phyloP scores from a whole-genome alignment of 2,113 vertebrate species.

The Crotophaga sulcirostris region DNA sequence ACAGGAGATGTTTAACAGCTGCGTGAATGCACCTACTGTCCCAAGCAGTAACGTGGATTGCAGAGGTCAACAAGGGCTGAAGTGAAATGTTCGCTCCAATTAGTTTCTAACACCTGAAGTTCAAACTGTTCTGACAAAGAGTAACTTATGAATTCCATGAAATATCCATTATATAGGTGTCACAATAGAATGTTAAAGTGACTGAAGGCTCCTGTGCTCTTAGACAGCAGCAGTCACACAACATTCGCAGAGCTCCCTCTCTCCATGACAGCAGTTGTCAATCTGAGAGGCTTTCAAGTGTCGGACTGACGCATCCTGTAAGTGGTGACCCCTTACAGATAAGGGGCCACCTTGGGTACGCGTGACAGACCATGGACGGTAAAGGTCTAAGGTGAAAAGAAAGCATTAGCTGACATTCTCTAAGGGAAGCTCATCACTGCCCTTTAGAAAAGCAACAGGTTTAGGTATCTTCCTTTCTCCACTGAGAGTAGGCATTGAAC shows the following conservation, averaged over 20 bases:
- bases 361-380: background rate
- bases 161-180: background rate
- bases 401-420: background rate
- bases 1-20: background rate
- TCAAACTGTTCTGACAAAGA: conserved; percentile 21
- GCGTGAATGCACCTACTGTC: background rate
- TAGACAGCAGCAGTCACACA: background rate
- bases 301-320: background rate
- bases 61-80: background rate
- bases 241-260: background rate
- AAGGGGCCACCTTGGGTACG: background rate
- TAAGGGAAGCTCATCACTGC: background rate
- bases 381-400: background rate
- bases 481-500: background rate
- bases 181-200: background rate
- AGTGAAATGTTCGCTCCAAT: conserved; percentile 1
- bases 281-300: background rate
- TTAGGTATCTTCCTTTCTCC: background rate
- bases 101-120: background rate
- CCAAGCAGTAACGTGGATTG: background rate
- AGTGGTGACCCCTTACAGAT: background rate
- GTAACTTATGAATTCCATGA: background rate
- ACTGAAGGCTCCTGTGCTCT: background rate
- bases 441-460: background rate
- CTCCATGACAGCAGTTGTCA: background rate